A percentile compares a stretch with the other conserved stretches of the same genome.
These are phyloP conservation scores for Drosophila takahashii DNA, from an alignment of 1,140 invertebrate genomes.

Conservation along the genomic window DNA sequence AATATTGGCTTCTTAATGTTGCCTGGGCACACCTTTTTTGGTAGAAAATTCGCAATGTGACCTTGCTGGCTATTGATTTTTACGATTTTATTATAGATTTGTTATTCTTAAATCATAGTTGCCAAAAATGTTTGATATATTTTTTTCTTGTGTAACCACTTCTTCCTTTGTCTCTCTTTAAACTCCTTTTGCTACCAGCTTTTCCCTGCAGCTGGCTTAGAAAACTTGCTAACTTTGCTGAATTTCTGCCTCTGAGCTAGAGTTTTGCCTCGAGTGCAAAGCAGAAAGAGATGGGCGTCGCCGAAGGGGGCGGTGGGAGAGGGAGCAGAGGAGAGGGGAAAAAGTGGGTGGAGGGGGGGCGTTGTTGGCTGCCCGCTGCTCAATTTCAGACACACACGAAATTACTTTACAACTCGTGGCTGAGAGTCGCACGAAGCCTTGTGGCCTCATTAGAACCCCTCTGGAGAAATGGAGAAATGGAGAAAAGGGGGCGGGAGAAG, in stretches of 20 bases:
- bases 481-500: not conserved
- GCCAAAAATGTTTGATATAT: not conserved
- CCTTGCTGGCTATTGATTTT: not conserved
- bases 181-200: slow-evolving; percentile 4
- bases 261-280: slow-evolving; percentile 10
- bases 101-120: too few species aligned
- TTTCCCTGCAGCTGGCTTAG: slow-evolving; percentile 12
- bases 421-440: slow-evolving; percentile 36
- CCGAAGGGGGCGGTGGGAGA: slow-evolving; percentile 2
- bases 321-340: not conserved
- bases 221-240: slow-evolving; percentile 41
- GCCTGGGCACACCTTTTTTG: not conserved
- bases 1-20: not conserved
- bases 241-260: slow-evolving; percentile 13
- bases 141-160: slow-evolving; percentile 4
- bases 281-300: not conserved
- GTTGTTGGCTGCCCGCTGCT: slow-evolving; percentile 28
- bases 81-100: too few species aligned
- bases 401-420: slow-evolving; percentile 68
- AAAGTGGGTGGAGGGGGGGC: too few species aligned
- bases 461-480: slow-evolving; percentile 3
- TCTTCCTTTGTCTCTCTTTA: not conserved
- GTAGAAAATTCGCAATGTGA: not conserved
- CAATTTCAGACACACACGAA: slow-evolving; percentile 49
- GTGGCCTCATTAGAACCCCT: slow-evolving; percentile 57